A percentile compares a stretch with the other conserved stretches of the same genome.
These are phyloP conservation scores for Stercorarius parasiticus DNA, from an alignment of 2,113 vertebrate species.

Conservation along the genomic window DNA sequence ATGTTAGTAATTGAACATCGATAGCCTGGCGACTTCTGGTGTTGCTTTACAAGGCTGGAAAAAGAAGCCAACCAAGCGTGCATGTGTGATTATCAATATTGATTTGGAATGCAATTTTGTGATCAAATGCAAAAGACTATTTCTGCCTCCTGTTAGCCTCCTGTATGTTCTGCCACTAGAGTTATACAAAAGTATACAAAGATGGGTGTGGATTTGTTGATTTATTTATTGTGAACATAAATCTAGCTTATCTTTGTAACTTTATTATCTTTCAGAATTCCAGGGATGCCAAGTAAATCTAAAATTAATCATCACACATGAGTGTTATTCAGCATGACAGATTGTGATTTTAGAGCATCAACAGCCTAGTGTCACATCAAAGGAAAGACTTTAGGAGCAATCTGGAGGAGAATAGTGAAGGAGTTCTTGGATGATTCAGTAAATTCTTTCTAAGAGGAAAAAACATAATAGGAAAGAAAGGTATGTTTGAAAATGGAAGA, in stretches of 20 bases:
- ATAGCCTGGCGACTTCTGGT: not conserved
- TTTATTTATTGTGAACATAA: not conserved
- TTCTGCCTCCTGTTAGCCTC: not conserved
- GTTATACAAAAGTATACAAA: not conserved
- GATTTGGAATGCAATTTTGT: not conserved
- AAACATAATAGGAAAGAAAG: not conserved
- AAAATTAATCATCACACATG: not conserved
- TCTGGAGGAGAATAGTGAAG: slow-evolving; percentile 2
- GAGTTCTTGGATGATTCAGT: not conserved
- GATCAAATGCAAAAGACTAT: not conserved
- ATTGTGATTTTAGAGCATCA: not conserved
- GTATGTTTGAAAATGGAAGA: not conserved
- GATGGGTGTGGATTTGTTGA: not conserved
- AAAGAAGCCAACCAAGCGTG: not conserved
- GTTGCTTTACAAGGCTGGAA: not conserved
- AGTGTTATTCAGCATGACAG: not conserved
- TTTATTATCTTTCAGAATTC: not conserved
- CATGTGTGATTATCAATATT: not conserved
- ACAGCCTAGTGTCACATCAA: not conserved
- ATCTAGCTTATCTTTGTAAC: not conserved
- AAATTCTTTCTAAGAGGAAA: not conserved
- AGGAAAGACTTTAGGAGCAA: not conserved
- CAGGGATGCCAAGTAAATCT: not conserved
- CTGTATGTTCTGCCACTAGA: not conserved
- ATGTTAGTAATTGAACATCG: not conserved